These are phyloP conservation scores for Sebastes wilsoni DNA, from an alignment of 2,797 vertebrate genomes.

Conservation along the genomic window DNA sequence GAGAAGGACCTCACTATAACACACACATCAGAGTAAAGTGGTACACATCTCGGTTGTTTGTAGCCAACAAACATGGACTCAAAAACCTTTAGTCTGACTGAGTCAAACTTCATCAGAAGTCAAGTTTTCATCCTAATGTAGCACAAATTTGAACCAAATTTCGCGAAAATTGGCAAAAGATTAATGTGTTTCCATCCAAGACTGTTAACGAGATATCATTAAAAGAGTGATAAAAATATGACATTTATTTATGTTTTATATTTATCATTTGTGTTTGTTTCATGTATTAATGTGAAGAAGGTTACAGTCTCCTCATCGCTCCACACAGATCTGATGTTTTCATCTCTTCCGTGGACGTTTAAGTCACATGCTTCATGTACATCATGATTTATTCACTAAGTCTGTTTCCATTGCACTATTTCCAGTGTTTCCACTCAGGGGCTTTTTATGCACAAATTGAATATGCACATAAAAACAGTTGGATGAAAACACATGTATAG, in stretches of 20 bases:
- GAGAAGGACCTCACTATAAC: not conserved
- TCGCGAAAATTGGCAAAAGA: too few species aligned
- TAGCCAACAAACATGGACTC: not conserved
- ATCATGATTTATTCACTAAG: not conserved
- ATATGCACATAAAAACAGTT: not conserved
- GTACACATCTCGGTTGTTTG: not conserved
- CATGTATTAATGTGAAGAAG: not conserved
- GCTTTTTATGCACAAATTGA: not conserved
- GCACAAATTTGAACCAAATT: not conserved
- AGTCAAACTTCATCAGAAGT: not conserved
- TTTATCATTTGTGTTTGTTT: too few species aligned
- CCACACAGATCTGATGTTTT: not conserved
- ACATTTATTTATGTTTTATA: too few species aligned
- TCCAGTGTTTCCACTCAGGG: too few species aligned
- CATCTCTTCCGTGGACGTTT: not conserved
- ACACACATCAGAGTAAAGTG: not conserved
- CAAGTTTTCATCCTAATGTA: not conserved
- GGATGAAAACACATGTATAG: not conserved
- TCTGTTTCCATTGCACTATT: too few species aligned
- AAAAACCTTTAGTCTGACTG: not conserved
- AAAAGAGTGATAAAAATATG: too few species aligned
- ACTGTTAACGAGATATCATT: too few species aligned
- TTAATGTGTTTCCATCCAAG: too few species aligned
- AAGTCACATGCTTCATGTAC: not conserved
- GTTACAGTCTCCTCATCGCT: not conserved